These are phyloP conservation scores for Heliconius ismenius DNA, from an alignment of 2,888 invertebrate genomes.

Conservation along the genomic window DNA sequence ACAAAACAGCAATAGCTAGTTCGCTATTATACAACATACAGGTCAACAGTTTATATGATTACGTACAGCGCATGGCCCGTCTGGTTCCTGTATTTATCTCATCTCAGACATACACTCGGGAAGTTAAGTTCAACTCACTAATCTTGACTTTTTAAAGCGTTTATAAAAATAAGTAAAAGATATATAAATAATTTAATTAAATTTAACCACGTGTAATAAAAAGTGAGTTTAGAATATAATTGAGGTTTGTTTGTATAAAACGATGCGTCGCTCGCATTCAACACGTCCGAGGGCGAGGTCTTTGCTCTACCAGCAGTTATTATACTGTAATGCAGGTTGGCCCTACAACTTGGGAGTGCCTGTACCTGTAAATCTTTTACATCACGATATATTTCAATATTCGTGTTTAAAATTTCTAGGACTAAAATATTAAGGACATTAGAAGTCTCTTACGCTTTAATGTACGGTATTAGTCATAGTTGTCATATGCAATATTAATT, in stretches of 20 bases:
- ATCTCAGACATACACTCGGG: neutral
- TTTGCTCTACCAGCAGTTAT: conserved; percentile 22
- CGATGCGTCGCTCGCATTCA: conserved; percentile 25
- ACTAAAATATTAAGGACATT: neutral
- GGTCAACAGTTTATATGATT: conserved; percentile 17
- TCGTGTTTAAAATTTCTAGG: neutral
- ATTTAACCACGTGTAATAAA: conserved; percentile 6
- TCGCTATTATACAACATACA: neutral
- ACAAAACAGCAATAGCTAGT: neutral
- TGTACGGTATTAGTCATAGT: neutral
- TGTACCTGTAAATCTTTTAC: neutral
- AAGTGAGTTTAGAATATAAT: neutral
- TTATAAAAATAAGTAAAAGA: neutral
- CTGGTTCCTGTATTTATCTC: conserved; percentile 15
- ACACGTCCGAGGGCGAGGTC: conserved; percentile 15
- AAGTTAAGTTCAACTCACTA: neutral
- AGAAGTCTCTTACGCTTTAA: neutral
- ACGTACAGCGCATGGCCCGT: neutral
- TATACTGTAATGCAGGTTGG: conserved; percentile 15
- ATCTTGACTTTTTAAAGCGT: conserved; percentile 1
- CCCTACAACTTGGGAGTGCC: conserved; percentile 14
- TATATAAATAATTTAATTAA: neutral
- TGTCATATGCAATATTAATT: neutral
- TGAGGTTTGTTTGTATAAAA: conserved; percentile 9
- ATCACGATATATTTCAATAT: neutral